Evolutionary conservation across 2,797 vertebrate species (phyloP), one percentile per base, ranked within the genome.

Genomic region (Lycodopsis pacificus): DNA sequence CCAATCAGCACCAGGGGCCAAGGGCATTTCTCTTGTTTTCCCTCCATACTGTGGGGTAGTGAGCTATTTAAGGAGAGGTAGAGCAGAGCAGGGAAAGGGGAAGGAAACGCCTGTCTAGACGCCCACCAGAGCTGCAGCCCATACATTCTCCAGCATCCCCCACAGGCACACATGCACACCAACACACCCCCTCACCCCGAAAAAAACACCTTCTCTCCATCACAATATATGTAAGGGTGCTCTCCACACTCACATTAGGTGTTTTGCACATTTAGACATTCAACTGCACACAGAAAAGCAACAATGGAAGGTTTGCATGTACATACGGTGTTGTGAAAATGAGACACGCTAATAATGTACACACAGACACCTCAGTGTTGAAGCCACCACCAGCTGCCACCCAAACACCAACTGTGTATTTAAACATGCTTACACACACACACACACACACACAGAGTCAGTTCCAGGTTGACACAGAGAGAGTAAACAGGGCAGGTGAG

Each of bases 61-160:
- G 90, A 88, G 88, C 93, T 94, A 93, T 94, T 95, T 93, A 91
- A 92, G 88, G 83, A 94, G 93, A 95, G 92, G 93, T 77, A 95
- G 92, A 93, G 89, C 92, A 94, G 93, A 93, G 91, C 90, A 85
- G 83, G 84, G 83, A 64, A 83, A 92, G 77, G 90, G 94, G 94
- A 95, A 95, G 95, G 95, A 96, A 95, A 95, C 91, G 92, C 89
- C 94, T 94, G 94, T 95, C 95, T 95, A 95, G 95, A 95, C 95
- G 83, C 92, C 93, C 87, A 93, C 91, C 93, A 91, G 90, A 90
- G 92, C 91, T 86, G 81, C 72, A 48, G 88, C 78, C 79, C 73
- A 71, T 93, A 95, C 92, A 94, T 93, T 95, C 93, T 94, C 95
- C 94, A 95, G 92, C 86, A 93, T 88, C 89, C 83, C 91, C 91